A percentile compares a stretch with the other conserved stretches of the same genome.
Conservation (phyloP, 2,113 vertebrate genomes). For the Tichodroma muraria region DNA sequence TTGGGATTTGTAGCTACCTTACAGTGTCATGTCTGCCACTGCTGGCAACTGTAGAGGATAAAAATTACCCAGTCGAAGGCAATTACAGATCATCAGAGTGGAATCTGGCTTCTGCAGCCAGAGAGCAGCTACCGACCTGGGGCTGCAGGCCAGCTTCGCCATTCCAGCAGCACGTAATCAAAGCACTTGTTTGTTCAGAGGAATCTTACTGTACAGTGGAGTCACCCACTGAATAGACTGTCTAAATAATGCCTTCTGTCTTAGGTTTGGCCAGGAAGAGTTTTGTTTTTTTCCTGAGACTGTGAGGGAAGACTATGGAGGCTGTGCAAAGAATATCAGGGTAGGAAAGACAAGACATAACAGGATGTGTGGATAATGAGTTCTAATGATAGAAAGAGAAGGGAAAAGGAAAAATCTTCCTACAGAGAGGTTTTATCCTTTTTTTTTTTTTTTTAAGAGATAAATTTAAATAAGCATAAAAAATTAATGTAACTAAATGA, state of each 20-base stretch:
- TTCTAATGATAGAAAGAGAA: background rate
- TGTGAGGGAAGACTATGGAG: background rate
- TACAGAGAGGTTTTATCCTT: background rate
- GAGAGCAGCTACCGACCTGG: background rate
- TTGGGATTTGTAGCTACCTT: background rate
- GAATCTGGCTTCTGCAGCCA: conserved; percentile 12
- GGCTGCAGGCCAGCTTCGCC: background rate
- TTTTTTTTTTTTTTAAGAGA: background rate
- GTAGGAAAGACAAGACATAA: background rate
- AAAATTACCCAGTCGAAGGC: conserved; percentile 6
- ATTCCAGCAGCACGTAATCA: background rate
- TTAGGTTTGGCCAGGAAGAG: background rate
- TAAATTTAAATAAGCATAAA: background rate
- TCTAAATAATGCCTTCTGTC: background rate
- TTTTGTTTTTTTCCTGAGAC: background rate
- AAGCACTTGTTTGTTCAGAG: conserved; percentile 25
- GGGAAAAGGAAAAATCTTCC: background rate
- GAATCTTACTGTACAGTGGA: background rate
- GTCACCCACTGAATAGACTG: background rate
- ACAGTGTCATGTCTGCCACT: background rate
- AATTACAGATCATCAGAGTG: conserved; percentile 9
- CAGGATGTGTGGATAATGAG: background rate
- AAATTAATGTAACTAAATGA: no score
- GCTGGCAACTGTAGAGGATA: background rate
- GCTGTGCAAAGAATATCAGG: background rate